Conservation (phyloP, 2,797 vertebrate genomes). For the Malacoraja senta region DNA sequence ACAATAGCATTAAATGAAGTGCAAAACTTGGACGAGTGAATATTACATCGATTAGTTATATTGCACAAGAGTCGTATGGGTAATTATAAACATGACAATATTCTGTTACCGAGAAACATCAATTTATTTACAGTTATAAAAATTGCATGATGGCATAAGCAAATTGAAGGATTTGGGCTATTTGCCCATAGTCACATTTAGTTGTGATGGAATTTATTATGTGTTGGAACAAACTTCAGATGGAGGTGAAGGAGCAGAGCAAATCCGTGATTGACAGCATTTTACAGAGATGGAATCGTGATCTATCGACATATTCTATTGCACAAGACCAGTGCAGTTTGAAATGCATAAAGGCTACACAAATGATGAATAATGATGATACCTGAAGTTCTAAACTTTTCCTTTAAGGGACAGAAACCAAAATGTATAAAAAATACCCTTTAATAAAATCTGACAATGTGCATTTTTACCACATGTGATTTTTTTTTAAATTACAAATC, state of each 20-base stretch:
- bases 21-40: background rate
- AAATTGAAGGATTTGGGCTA: background rate
- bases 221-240: too few species aligned
- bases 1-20: background rate
- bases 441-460: too few species aligned
- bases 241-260: too few species aligned
- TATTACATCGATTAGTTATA: background rate
- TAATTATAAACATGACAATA: background rate
- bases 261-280: background rate
- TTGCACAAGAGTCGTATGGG: background rate
- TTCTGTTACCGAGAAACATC: background rate
- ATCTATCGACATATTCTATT: background rate
- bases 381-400: too few species aligned
- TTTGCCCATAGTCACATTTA: background rate
- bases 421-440: too few species aligned
- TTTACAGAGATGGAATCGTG: background rate
- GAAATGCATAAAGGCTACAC: background rate
- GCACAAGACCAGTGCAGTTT: background rate
- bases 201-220: background rate
- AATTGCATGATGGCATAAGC: background rate
- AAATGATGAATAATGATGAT: background rate
- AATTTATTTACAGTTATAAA: background rate
- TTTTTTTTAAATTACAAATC: too few species aligned
- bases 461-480: too few species aligned
- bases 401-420: background rate